These are phyloP conservation scores for Notothenia rossii DNA, from an alignment of 2,113 vertebrate species.

Conservation along the genomic window DNA sequence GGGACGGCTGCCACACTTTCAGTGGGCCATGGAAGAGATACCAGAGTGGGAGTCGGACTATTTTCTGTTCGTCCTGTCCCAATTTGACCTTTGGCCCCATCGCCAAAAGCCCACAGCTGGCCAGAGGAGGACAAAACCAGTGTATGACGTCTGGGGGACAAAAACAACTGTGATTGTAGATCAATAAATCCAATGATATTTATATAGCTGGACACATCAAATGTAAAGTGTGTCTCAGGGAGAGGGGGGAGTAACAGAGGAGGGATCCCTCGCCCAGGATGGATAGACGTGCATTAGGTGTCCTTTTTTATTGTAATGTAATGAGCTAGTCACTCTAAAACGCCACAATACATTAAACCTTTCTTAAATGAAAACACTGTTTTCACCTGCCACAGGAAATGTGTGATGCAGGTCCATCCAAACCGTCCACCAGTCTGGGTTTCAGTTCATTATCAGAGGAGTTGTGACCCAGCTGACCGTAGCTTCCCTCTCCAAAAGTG, in stretches of 20 bases:
- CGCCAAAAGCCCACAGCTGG: conserved; percentile 78
- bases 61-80: conserved; percentile 53
- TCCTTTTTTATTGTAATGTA: too few species aligned
- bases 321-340: too few species aligned
- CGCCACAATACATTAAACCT: not conserved
- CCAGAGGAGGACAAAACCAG: conserved; percentile 74
- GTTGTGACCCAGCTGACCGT: conserved; percentile 93
- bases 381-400: conserved; percentile 93
- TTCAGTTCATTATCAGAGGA: conserved; percentile 88
- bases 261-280: too few species aligned
- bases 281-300: too few species aligned
- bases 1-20: conserved; percentile 17
- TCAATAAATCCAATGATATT: too few species aligned
- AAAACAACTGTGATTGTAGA: conserved; percentile 4
- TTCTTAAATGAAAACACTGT: not conserved
- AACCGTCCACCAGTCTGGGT: conserved; percentile 90
- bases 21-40: conserved; percentile 65
- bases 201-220: too few species aligned
- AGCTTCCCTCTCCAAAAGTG: too few species aligned
- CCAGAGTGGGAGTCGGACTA: conserved; percentile 55
- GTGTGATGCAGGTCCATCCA: conserved; percentile 88
- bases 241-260: too few species aligned
- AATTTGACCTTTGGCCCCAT: conserved; percentile 69
- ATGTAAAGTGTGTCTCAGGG: too few species aligned
- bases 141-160: conserved; percentile 74